Base-by-base conservation (phyloP, 2,797 vertebrate species). In the Xenopus petersii region DNA sequence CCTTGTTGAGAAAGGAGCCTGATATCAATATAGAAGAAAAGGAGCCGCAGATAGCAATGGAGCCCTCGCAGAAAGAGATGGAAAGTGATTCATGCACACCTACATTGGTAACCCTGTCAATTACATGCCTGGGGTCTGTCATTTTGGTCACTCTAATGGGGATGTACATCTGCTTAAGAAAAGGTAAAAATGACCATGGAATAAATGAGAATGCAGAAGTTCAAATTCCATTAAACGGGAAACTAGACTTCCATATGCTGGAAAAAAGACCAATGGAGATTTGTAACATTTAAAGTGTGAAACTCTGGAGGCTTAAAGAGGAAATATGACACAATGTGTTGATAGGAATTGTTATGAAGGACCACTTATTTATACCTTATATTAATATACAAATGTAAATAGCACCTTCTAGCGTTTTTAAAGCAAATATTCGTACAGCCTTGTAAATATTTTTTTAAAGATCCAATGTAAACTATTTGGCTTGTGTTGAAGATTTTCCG, bases 191-290 rank as follows among this genome's bases (percentile, higher is more conserved):
- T 67, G 92, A 90, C 71, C 88, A 91, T 76, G 91, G 89, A 83
- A 92, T 91, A 86, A 84, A 87, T 7, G 90, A 91, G 80, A 91
- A 86, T 79, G 82, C 91, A 77, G 95, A 96, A 80, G 91, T 94
- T 76, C 95, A 98, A 84, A 93, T 96, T 73, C 96, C 96, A 64
- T 90, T 98, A 79, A 98, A 96, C 89, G 93, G 90, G 81, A 95
- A 93, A 86, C 89, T 93, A 77, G 93, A 92, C 79, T 88, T 90
- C 70, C 90, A 91, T 68, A 84, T 89, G 81, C 84, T 91, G 81
- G 95, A 96, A 84, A 94, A 91, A 81, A 98, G 96, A 82, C 88
- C 94, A 17, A 74, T 95, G 89, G 93, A 94, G 81, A 94, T 96
- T 87, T 97, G 95, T 67, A 96, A 97, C 74, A 97, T 98, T 84